Base-by-base conservation (phyloP, 2,113 vertebrate species). In the Rhadina sibilatrix region DNA sequence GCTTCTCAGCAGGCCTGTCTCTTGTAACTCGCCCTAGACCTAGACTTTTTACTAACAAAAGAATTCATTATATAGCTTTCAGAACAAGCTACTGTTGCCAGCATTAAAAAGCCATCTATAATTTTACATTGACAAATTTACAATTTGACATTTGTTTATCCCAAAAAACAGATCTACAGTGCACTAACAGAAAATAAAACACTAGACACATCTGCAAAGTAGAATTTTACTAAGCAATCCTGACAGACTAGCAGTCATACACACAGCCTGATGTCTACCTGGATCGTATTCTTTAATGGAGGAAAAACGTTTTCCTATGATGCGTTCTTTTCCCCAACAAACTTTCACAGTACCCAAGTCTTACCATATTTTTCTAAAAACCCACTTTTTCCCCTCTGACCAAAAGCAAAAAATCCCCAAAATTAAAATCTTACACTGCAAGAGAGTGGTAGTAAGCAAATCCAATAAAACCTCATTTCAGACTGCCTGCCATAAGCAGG, bases 331-430 rank as follows among this genome's bases (percentile, higher is more conserved):
- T 37, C 57, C 23, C 9, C 9, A 44, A 7, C 1, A 22, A 65
- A 10, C 10, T 63, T 49, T 23, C 27, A 30, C 5, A 46, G 10
- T 23, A 24, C 4, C 3, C 4, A 21, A 30, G 2, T 35, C 33
- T 83, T 25, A 77, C 1, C 2, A 15, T 2, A 17, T 8, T n/a
- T 8, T 64, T 42, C 25, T n/a, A 75, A 75, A 61, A 66, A 14
- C 30, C 4, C 8, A 2, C 1, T 3, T 71, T n/a, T 11, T 27
- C 3, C 10, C 6, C 9, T 1, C 9, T 1, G 0, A 37, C 28
- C 22, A 89, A 76, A 88, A 5, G 14, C 31, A 77, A 10, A n/a
- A 57, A 11, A 8, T 15, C 6, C 12, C 4, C 8, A 3, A 24
- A 53, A 31, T 12, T 15, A 38, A 14, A 56, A 53, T 35, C 8